Evolutionary conservation across 1,140 invertebrate genomes (phyloP), one percentile per base, ranked within the genome.

Genomic region (Chironomus tepperi): DNA sequence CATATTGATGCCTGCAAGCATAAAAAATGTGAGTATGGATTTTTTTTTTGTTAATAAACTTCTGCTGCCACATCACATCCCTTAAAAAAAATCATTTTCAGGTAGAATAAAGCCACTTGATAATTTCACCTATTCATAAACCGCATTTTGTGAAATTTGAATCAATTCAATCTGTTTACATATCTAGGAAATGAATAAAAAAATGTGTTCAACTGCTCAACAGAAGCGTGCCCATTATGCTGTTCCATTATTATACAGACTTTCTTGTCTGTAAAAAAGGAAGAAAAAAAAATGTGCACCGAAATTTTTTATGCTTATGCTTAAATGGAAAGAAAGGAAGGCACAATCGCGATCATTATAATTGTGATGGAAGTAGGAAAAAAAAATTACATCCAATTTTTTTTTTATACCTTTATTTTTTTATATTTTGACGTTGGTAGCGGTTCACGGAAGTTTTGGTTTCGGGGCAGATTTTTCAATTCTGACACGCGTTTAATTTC

Each of bases 151-250:
- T 70, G 65, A 19, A 70, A 70, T 70, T 70, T 19, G 65, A 70
- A 70, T 70, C 65, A 21, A 70, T 70, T 70, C 65, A 70, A 70
- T 70, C 16, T 70, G 19, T 70, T 70, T 70, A n/a, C n/a, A n/a
- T n/a, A 18, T 18, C 65, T 70, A 70, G 65, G 65, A 70, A 70
- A 21, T 70, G 65, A 70, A 70, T 70, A 70, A 70, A 70, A 70
- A 70, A 70, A n/a, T n/a, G n/a, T 70, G 16, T n/a, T n/a, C n/a
- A n/a, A n/a, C n/a, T 19, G 16, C 18, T 34, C 24, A 5, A 34
- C 24, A 18, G 65, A 70, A 70, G 65, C 65, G 65, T 70, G 65
- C 65, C 65, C 65, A 70, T 70, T 19, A 70, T 57, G 5, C n/a
- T 15, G 5, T 57, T 57, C 47, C 10, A 57, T 57, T 57, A 12